These are phyloP conservation scores for Antheraea pernyi DNA, from an alignment of 1,140 invertebrate genomes.

Conservation along the genomic window DNA sequence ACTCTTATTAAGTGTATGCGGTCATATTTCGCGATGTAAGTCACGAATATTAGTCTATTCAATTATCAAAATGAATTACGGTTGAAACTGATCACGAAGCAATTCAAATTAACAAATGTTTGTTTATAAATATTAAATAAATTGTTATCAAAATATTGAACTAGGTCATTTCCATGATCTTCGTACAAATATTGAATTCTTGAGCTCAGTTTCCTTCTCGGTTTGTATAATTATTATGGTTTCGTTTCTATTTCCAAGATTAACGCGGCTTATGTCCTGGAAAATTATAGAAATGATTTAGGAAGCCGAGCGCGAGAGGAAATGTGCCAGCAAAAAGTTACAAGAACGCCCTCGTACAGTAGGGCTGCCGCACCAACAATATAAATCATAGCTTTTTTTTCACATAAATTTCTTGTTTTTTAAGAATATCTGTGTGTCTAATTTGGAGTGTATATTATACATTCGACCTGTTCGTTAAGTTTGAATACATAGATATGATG, in stretches of 20 bases:
- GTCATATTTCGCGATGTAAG: no score
- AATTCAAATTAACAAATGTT: not conserved
- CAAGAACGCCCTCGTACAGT: not conserved
- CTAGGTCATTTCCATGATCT: no score
- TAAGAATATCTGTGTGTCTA: no score
- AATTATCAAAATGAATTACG: not conserved
- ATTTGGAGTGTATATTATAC: no score
- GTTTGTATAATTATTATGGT: not conserved
- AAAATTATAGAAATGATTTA: slow-evolving; percentile 5
- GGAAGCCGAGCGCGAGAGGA: not conserved
- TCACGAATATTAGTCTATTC: no score
- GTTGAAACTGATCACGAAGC: not conserved
- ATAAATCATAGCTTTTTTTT: not conserved
- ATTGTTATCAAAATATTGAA: not conserved
- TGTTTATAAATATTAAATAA: no score
- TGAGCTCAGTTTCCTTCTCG: not conserved
- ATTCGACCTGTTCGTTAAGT: no score
- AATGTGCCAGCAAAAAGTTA: not conserved
- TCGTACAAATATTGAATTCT: not conserved
- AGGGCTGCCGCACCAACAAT: not conserved
- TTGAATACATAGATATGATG: no score
- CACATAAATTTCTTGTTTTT: not conserved
- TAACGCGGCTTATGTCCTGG: slow-evolving; percentile 1
- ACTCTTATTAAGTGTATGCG: no score
- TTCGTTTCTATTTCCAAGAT: not conserved